Evolutionary conservation across 2,888 invertebrate genomes (phyloP).

Genomic region (Pristionchus maxplancki): DNA sequence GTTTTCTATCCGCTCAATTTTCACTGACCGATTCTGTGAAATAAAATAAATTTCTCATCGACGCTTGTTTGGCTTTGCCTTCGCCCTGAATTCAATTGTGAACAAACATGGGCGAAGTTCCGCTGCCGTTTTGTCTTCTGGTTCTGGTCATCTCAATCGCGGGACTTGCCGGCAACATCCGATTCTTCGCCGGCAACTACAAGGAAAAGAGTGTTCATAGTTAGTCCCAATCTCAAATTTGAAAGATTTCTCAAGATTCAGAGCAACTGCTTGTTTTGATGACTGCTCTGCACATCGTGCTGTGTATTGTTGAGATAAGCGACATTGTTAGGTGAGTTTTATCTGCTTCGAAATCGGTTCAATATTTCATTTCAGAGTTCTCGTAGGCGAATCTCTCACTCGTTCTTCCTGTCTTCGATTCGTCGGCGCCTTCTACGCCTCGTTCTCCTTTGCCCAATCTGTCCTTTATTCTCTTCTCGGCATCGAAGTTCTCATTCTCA

Average conservation of each 20-base stretch:
- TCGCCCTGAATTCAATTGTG: background rate
- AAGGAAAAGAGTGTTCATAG: slow-evolving; percentile 25
- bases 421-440: background rate
- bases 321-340: background rate
- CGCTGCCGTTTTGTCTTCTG: background rate
- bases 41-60: background rate
- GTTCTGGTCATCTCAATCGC: background rate
- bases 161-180: background rate
- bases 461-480: background rate
- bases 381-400: background rate
- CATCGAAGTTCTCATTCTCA: background rate
- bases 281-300: background rate
- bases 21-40: background rate
- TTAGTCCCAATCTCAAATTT: background rate
- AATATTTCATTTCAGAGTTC: background rate
- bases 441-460: background rate
- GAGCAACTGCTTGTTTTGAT: background rate
- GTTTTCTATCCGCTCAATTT: background rate
- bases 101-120: background rate
- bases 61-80: background rate
- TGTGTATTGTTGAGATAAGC: background rate
- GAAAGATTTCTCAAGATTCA: background rate
- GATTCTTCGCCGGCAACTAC: slow-evolving; percentile 7
- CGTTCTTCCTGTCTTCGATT: background rate
- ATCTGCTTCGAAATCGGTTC: background rate